Evolutionary conservation across 2,113 vertebrate species (phyloP).

Genomic region (Capreolus pygargus): DNA sequence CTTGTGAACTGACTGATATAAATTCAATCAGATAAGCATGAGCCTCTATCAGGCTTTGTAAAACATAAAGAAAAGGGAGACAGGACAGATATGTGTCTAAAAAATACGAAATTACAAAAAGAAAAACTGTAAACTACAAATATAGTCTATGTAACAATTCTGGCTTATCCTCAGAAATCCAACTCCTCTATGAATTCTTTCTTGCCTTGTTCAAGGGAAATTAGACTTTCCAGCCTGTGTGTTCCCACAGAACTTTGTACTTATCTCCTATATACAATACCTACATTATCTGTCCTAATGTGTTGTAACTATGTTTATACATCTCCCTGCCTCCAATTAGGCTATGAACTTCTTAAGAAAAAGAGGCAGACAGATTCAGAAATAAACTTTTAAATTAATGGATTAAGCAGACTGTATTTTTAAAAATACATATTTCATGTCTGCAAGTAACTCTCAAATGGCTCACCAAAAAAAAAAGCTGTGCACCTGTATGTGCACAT

Average conservation of each 20-base stretch:
- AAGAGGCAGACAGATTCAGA: background rate
- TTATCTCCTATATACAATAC: background rate
- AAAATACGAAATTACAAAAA: background rate
- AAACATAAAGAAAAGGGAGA: background rate
- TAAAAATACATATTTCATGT: background rate
- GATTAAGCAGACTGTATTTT: background rate
- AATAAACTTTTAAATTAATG: background rate
- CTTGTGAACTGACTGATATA: background rate
- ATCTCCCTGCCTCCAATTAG: background rate
- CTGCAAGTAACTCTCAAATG: conserved; percentile 12
- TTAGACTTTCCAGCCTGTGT: background rate
- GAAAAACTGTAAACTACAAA: background rate
- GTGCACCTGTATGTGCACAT: background rate
- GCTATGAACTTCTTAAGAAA: background rate
- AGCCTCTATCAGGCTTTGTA: conserved; percentile 11
- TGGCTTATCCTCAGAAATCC: conserved; percentile 10
- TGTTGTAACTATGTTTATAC: background rate
- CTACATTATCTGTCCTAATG: background rate
- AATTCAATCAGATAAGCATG: background rate
- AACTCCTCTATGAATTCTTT: background rate
- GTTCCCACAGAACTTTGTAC: background rate
- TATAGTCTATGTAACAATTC: background rate
- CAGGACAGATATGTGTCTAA: background rate
- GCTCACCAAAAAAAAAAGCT: background rate
- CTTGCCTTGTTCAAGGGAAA: background rate